Evolutionary conservation across 2,113 vertebrate species (phyloP).

Genomic region (Tetraodon nigroviridis): DNA sequence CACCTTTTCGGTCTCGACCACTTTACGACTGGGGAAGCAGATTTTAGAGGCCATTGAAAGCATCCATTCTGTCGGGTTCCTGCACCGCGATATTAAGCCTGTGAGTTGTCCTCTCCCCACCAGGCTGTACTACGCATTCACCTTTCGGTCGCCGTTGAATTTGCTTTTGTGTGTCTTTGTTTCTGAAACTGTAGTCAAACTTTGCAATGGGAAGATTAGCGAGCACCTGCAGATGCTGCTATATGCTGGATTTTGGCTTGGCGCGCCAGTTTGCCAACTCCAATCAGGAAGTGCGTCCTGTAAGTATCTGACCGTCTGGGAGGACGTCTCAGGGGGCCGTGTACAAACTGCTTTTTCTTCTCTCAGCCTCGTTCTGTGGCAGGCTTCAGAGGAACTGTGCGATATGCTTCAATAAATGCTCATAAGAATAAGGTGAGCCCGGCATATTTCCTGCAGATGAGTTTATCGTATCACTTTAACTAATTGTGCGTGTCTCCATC

Average conservation of each 20-base stretch:
- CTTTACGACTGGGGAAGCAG: constrained; percentile 88
- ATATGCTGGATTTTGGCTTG: constrained; percentile 98
- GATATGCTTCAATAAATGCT: constrained; percentile 95
- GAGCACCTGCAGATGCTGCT: constrained; percentile 95
- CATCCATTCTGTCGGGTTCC: constrained; percentile 96
- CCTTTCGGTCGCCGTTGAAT: background rate
- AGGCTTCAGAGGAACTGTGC: constrained; percentile 94
- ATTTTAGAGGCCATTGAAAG: constrained; percentile 95
- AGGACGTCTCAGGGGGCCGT: no score
- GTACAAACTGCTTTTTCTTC: background rate
- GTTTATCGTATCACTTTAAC: background rate
- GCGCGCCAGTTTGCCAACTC: constrained; percentile 97
- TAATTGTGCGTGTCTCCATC: constrained; percentile 4
- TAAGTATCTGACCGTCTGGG: constrained; percentile 70
- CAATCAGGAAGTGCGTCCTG: constrained; percentile 94
- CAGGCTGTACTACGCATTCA: no score
- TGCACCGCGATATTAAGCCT: constrained; percentile 97
- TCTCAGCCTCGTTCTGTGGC: constrained; percentile 90
- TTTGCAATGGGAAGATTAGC: constrained; percentile 96
- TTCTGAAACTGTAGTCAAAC: constrained; percentile 80
- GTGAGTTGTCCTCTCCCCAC: constrained; percentile 75
- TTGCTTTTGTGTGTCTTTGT: constrained; percentile 10
- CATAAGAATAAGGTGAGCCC: constrained; percentile 90
- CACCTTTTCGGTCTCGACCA: constrained; percentile 90
- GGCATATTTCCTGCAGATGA: no score